A percentile compares a stretch with the other conserved stretches of the same genome.
These are phyloP conservation scores for Danio albolineatus DNA, from an alignment of 2,797 vertebrate genomes.

Conservation along the genomic window DNA sequence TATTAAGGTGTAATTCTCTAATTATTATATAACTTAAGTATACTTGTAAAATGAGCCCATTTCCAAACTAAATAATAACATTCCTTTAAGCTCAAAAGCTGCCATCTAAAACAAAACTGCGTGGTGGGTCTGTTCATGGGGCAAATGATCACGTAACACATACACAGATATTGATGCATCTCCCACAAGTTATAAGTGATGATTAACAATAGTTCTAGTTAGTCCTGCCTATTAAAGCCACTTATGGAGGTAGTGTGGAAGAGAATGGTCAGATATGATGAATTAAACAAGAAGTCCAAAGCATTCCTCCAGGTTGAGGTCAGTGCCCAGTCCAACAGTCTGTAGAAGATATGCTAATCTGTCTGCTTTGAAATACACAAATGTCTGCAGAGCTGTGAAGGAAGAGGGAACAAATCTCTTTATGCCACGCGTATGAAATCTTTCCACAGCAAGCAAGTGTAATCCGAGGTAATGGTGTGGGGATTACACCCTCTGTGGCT, in stretches of 20 bases:
- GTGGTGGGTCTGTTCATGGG: no score
- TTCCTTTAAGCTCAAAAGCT: no score
- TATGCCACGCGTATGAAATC: constrained; percentile 28
- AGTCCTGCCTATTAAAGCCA: background rate
- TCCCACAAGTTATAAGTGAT: background rate
- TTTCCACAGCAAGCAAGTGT: constrained; percentile 39
- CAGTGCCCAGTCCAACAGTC: constrained; percentile 14
- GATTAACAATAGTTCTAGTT: background rate
- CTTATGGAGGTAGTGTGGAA: background rate
- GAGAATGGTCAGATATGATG: constrained; percentile 25
- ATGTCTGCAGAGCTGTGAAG: constrained; percentile 25
- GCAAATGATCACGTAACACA: no score
- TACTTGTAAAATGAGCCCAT: no score
- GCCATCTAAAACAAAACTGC: no score
- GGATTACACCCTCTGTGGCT: constrained; percentile 28
- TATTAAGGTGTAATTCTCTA: no score
- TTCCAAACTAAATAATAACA: no score
- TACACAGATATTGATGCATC: background rate
- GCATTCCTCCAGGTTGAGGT: constrained; percentile 14
- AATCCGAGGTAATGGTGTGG: constrained; percentile 38
- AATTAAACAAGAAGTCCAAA: constrained; percentile 51
- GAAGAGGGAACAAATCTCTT: constrained; percentile 2
- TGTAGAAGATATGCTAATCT: constrained; percentile 54
- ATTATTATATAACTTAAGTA: no score
- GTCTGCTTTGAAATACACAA: constrained; percentile 38